A percentile compares a stretch with the other conserved stretches of the same genome.
Conservation (phyloP, 1,140 invertebrate species). For the Marisa cornuarietis region DNA sequence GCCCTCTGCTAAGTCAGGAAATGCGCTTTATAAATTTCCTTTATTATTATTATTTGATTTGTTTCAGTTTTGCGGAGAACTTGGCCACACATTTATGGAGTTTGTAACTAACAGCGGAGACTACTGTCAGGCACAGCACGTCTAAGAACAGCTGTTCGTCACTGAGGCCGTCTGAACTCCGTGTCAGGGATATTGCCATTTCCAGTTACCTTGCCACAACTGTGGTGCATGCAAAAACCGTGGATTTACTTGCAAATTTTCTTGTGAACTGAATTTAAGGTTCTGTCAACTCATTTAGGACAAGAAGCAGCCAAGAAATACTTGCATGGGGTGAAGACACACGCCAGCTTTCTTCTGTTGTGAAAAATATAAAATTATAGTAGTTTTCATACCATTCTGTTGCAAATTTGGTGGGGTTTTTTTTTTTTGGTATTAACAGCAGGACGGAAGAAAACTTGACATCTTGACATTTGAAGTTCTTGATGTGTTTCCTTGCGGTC, state of each 20-base stretch:
- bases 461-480: no score
- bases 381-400: no score
- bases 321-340: not conserved
- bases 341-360: not conserved
- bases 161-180: not conserved
- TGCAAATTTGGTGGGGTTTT: no score
- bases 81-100: conserved; percentile 92
- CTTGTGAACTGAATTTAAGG: no score
- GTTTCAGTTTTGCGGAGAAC: conserved; percentile 73
- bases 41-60: conserved; percentile 21
- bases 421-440: no score
- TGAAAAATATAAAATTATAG: not conserved
- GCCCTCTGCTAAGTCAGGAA: no score
- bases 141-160: conserved; percentile 27
- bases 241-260: no score
- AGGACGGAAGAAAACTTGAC: no score
- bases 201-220: not conserved
- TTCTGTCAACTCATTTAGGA: not conserved
- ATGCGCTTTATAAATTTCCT: no score
- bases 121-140: conserved; percentile 78
- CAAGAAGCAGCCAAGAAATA: not conserved
- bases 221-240: not conserved
- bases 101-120: conserved; percentile 76
- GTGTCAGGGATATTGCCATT: no score
- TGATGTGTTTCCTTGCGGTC: not conserved